These are phyloP conservation scores for Brienomyrus longianalis DNA, from an alignment of 2,113 vertebrate genomes.

Conservation along the genomic window DNA sequence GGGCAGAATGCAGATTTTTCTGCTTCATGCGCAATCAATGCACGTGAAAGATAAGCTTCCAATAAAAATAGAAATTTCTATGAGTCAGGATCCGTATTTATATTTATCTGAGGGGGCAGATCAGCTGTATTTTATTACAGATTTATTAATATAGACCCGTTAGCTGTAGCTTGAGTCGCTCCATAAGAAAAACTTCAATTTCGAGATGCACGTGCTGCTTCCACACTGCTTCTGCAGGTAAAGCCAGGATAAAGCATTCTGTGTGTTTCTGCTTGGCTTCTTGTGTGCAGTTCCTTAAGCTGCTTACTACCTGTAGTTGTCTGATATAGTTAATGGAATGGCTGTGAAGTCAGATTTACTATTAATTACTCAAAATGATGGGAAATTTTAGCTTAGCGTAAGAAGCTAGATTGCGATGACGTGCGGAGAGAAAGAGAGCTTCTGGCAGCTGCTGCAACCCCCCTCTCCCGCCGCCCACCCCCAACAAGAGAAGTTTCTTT, in stretches of 20 bases:
- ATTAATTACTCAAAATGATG: background rate
- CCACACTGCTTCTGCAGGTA: background rate
- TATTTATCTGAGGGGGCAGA: background rate
- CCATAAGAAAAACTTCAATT: background rate
- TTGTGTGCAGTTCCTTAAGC: background rate
- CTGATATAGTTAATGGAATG: background rate
- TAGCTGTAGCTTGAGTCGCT: background rate
- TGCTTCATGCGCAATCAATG: background rate
- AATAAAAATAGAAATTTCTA: background rate
- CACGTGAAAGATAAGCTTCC: background rate
- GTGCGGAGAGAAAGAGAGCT: conserved; percentile 7
- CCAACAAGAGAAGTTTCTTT: conserved; percentile 23
- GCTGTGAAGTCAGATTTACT: background rate
- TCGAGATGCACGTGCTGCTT: background rate
- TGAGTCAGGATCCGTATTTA: background rate
- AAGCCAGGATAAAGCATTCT: background rate
- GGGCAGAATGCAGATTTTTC: background rate
- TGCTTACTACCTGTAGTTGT: background rate
- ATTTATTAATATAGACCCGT: conserved; percentile 11
- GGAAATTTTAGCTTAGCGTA: background rate
- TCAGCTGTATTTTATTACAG: conserved; percentile 1
- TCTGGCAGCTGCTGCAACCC: conserved; percentile 4
- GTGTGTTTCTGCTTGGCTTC: background rate
- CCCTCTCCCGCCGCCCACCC: background rate
- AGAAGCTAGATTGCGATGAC: background rate